phyloP scores from a whole-genome alignment of 2,888 invertebrate species.

The Anticlea derivata region DNA sequence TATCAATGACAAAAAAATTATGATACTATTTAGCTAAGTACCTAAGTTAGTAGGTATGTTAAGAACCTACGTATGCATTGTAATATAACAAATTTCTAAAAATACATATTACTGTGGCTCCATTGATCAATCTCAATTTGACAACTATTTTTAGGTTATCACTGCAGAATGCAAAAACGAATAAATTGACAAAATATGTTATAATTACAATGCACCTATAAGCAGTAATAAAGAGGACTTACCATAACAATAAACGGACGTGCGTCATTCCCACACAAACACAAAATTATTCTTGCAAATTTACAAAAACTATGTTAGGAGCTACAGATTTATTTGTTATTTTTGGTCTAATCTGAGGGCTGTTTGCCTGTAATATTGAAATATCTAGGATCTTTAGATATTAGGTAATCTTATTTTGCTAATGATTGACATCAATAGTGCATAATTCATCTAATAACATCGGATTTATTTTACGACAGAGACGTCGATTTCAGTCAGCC shows the following conservation, averaged over 20 bases:
- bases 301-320: constrained; percentile 61
- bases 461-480: constrained; percentile 77
- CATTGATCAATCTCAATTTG: constrained; percentile 10
- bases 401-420: constrained; percentile 80
- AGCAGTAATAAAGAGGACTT: constrained; percentile 57
- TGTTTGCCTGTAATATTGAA: constrained; percentile 66
- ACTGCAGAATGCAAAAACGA: constrained; percentile 6
- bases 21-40: too few relatives aligned
- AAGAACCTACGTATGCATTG: too few relatives aligned
- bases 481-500: constrained; percentile 80
- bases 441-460: constrained; percentile 85
- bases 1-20: too few relatives aligned
- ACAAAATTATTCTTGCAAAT: constrained; percentile 57
- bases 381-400: constrained; percentile 63
- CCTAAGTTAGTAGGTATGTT: too few relatives aligned
- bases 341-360: constrained; percentile 55
- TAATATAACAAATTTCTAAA: too few relatives aligned
- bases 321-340: constrained; percentile 55
- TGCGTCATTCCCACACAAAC: constrained; percentile 61
- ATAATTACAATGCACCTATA: constrained; percentile 36
- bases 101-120: background rate
- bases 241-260: constrained; percentile 70
- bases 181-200: constrained; percentile 3
- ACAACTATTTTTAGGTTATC: constrained; percentile 22
- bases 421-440: constrained; percentile 83